These are phyloP conservation scores for Gonioctena quinquepunctata DNA, from an alignment of 1,140 invertebrate genomes.

Conservation along the genomic window DNA sequence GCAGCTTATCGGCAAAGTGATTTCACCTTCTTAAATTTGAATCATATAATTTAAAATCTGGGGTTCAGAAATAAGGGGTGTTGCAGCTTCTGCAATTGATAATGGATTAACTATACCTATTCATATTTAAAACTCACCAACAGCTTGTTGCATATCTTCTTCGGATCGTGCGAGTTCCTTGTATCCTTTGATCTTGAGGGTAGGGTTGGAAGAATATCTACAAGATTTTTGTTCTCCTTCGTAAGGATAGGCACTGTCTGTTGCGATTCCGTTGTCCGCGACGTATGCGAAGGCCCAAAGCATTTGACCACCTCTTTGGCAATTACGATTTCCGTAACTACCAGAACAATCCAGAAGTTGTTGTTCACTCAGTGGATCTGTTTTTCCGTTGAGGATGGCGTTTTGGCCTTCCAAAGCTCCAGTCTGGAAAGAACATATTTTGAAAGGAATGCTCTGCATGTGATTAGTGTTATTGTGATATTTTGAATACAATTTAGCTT, in stretches of 20 bases:
- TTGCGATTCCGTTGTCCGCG: conserved; percentile 58
- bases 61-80: too few species aligned
- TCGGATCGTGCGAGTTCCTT: neutral
- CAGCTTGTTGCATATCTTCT: neutral
- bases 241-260: conserved; percentile 31
- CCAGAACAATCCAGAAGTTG: conserved; percentile 34
- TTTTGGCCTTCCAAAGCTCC: conserved; percentile 95
- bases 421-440: conserved; percentile 75
- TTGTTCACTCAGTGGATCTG: conserved; percentile 54
- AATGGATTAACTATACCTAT: too few species aligned
- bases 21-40: too few species aligned
- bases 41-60: too few species aligned
- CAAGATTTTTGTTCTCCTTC: neutral
- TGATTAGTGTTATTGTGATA: too few species aligned
- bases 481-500: too few species aligned
- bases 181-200: neutral
- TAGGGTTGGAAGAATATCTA: neutral
- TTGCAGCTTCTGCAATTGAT: too few species aligned
- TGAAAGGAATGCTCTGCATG: too few species aligned
- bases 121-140: neutral
- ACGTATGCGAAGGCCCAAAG: conserved; percentile 29
- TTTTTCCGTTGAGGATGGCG: conserved; percentile 77
- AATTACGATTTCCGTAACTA: conserved; percentile 28
- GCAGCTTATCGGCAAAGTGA: too few species aligned
- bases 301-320: conserved; percentile 28